phyloP scores from a whole-genome alignment of 2,797 vertebrate genomes.

The Psittacula echo region DNA sequence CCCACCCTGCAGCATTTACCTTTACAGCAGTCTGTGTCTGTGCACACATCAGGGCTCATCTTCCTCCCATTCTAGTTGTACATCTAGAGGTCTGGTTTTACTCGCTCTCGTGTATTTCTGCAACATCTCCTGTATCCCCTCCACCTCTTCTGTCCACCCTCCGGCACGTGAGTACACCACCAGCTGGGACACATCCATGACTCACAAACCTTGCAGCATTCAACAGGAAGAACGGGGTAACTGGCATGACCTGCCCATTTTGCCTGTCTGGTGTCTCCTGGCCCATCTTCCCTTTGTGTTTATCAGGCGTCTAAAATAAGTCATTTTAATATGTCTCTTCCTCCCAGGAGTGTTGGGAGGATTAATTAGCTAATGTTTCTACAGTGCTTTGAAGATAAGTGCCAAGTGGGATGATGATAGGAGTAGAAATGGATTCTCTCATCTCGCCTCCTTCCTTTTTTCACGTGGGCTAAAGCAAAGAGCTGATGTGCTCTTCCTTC shows the following conservation, averaged over 20 bases:
- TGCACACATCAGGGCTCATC: neutral
- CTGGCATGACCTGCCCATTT: neutral
- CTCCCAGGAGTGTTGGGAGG: neutral
- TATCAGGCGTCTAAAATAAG: neutral
- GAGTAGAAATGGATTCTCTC: conserved; percentile 1
- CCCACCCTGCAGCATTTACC: neutral
- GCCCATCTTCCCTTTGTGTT: neutral
- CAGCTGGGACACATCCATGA: neutral
- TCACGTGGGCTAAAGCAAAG: neutral
- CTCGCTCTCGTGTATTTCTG: neutral
- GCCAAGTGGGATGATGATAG: neutral
- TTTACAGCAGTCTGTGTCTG: neutral
- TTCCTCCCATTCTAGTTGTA: neutral
- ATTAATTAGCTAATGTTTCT: conserved; percentile 32
- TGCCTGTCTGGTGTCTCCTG: neutral
- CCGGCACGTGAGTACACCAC: accelerated
- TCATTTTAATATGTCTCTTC: neutral
- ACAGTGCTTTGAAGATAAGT: conserved; percentile 14
- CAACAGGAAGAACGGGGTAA: neutral
- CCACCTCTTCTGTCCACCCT: neutral
- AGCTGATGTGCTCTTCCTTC: neutral
- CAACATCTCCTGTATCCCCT: neutral
- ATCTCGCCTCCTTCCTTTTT: neutral
- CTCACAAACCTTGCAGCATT: neutral
- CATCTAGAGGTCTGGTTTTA: neutral